Base-by-base conservation (phyloP, 2,113 vertebrate species). In the Istiophorus platypterus region DNA sequence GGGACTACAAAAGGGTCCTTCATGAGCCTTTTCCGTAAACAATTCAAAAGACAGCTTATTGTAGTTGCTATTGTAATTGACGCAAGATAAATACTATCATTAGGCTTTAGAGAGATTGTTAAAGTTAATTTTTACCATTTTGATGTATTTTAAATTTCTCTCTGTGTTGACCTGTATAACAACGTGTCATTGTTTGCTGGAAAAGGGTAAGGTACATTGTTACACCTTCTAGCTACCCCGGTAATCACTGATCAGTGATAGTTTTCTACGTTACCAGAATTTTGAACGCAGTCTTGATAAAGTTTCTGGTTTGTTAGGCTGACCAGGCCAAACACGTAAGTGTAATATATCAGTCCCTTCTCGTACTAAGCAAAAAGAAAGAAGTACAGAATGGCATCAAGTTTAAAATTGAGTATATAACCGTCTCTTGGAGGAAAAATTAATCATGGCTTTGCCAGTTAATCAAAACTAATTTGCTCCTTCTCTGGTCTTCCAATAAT, bases 1-100 rank as follows among this genome's bases (percentile, higher is more conserved):
- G 9, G 0, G 45, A 56, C 14, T 37, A 57, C 18, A 49, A 52
- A 79, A 7, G 20, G 93, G 81, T 78, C 88, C 58, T 90, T 85
- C 5, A 0, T 20, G 1, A 4, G 5, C 13, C 11, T 29, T 13
- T 92, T 92, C 92, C 91, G 85, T 74, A 90, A 93, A 93, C 85
- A 93, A 8, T 34, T 72, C 13, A 5, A 61, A 64, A 0, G 11
- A 42, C 20, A 7, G 31, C 0, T 3, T 13, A 54, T 54, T 3
- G 61, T 22, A 22, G 12, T n/a, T 52, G 22, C 10, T 13, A 4
- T 26, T 26, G 1, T 0, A 27, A 2, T 22, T 39, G 12, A 14
- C 12, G 14, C 9, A 15, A 1, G 17, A 22, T 26, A 17, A 20
- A 78, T 4, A 9, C 10, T 39, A 18, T 22, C 29, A 24, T 56